Evolutionary conservation across 1,140 invertebrate genomes (phyloP), one percentile per base, ranked within the genome.

Genomic region (Procambarus clarkii): DNA sequence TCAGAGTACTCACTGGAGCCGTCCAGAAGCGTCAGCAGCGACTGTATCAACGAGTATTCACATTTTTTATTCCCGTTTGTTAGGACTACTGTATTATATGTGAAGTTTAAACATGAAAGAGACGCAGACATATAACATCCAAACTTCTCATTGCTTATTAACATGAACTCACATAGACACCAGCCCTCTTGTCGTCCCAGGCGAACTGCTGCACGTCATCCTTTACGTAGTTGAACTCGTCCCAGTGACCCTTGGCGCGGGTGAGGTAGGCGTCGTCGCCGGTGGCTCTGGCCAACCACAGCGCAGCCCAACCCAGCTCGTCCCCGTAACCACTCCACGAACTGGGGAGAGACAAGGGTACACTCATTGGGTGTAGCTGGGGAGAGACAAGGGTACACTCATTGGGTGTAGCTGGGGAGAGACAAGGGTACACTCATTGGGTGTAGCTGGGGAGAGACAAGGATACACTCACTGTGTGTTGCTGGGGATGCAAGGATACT

Each of bases 141-240:
- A 58, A 58, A 58, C 13, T 58, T 9, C 54, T 9, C 54, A 9
- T 58, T 13, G 54, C 7, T 58, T 9, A 58, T 64, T 21, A 2
- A 64, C 4, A 11, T 4, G 1, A 74, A 91, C 88, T 93, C 45
- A 96, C 96, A 94, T 96, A 95, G 60, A 96, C 94, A 5, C 96
- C 96, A 48, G 95, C 95, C 45, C 94, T 94, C 93, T 96, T 96
- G 92, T 96, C 95, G 92, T 96, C 96, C 94, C 96, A 96, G 64
- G 94, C 95, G 91, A 96, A 96, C n/a, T 93, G 94, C 91, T 93
- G 93, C 18, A 92, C 93, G 2, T 58, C 46, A 1, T 92, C 87
- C 94, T 94, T 21, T 13, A 34, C 18, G 24, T 85, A 93, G 45
- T 94, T 93, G 86, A 95, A 96, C 88, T 95, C 94, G 60, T 94